These are phyloP conservation scores for Neelides folsomi DNA, from an alignment of 2,888 invertebrate genomes.

Conservation along the genomic window DNA sequence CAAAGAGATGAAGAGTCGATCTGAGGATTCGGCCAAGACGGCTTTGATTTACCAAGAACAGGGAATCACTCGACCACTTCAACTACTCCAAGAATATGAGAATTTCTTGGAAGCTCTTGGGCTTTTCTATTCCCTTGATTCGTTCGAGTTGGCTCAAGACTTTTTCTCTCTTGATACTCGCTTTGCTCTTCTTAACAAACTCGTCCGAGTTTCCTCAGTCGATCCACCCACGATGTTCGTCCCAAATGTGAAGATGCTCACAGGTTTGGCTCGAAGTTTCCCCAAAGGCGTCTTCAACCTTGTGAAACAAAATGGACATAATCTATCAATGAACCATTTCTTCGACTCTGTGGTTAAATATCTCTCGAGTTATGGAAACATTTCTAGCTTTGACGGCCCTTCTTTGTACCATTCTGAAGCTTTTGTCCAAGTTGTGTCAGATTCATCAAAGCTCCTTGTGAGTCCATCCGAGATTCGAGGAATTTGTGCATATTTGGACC, in stretches of 20 bases:
- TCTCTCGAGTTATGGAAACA: slow-evolving; percentile 15
- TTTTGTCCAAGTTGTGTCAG: slow-evolving; percentile 13
- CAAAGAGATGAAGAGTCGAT: slow-evolving; percentile 64
- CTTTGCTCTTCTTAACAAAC: slow-evolving; percentile 59
- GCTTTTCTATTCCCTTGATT: slow-evolving; percentile 61
- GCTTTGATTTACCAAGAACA: slow-evolving; percentile 50
- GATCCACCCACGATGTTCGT: slow-evolving; percentile 70
- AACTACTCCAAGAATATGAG: slow-evolving; percentile 66
- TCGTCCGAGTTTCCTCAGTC: slow-evolving; percentile 73
- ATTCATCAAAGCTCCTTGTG: slow-evolving; percentile 15
- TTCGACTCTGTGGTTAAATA: slow-evolving; percentile 55
- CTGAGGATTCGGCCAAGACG: slow-evolving; percentile 76
- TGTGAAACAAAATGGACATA: slow-evolving; percentile 52
- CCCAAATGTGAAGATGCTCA: slow-evolving; percentile 73
- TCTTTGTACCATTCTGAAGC: slow-evolving; percentile 13
- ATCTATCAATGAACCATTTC: slow-evolving; percentile 71
- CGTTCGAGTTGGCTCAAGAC: slow-evolving; percentile 51
- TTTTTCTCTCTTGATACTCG: slow-evolving; percentile 36
- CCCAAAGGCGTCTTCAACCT: slow-evolving; percentile 66
- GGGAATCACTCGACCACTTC: slow-evolving; percentile 40
- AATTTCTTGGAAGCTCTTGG: slow-evolving; percentile 65
- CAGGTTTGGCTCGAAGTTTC: slow-evolving; percentile 64
- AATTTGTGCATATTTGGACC: slow-evolving; percentile 25
- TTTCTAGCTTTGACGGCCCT: slow-evolving; percentile 11
- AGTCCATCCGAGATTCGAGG: slow-evolving; percentile 26